Evolutionary conservation across 2,797 vertebrate genomes (phyloP), one percentile per base, ranked within the genome.

Genomic region (Arctocebus calabarensis): DNA sequence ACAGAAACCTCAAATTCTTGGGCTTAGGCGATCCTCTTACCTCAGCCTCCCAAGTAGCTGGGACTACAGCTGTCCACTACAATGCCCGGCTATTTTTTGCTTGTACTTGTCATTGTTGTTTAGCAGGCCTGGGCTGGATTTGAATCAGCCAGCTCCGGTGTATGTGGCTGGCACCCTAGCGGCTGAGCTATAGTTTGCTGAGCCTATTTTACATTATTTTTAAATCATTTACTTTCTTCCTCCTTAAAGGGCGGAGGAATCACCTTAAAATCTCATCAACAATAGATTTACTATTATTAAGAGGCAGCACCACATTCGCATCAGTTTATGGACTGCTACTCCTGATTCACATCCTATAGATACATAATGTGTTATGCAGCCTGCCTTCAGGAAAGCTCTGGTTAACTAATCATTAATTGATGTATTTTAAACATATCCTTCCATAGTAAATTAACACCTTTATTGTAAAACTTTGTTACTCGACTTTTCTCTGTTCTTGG

Each of bases 161-260:
- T 48, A 48, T 48, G 48, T 48, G 48, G 48, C 48, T 48, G 48
- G 48, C 13, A 13, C 48, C 13, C 13, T 48, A 48, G 48, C 48
- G 2, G 2, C 48, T 48, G 45, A 48, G 45, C 45, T 48, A 48
- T 48, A 48, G 45, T n/a, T 11, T 48, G 11, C 45, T 12, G 11
- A 48, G 45, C 45, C 45, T 48, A 11, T 48, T 62, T 78, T 91
- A 52, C 22, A n/a, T 85, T n/a, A 61, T 87, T 91, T 93, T 90
- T 52, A 84, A 96, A 8, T 75, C 20, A 70, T 59, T 55, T 70
- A 61, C 48, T 59, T 59, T 37, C 77, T 13, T 84, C 57, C 37
- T 94, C 16, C n/a, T 68, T 87, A 79, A 89, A 84, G 34, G 34
- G 0, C 25, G 74, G 81, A 95, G 45, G 62, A 94, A 61, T 94